Conservation (phyloP, 1,140 invertebrate species). For the Drosophila tsacasi region DNA sequence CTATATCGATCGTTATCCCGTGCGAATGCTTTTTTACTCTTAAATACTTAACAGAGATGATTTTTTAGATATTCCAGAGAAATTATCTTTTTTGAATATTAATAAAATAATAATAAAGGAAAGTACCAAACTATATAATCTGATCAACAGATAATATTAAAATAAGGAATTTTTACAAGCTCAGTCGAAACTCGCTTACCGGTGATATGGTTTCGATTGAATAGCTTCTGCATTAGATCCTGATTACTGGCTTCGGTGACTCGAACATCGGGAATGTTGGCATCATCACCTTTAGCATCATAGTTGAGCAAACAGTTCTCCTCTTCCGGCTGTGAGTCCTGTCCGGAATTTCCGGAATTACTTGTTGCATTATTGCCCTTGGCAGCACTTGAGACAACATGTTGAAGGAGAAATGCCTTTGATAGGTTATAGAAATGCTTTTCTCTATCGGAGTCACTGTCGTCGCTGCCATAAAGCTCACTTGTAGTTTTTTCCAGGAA, state of each 20-base stretch:
- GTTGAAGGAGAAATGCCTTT: conserved; percentile 68
- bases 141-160: conserved; percentile 26
- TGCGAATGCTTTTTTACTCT: neutral
- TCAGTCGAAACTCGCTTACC: conserved; percentile 76
- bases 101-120: conserved; percentile 13
- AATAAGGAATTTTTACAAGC: conserved; percentile 4
- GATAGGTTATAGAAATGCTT: conserved; percentile 60
- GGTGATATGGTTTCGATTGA: conserved; percentile 79
- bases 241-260: conserved; percentile 52
- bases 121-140: conserved; percentile 10
- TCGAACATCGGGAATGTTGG: conserved; percentile 65
- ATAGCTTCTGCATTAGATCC: conserved; percentile 80
- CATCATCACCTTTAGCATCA: conserved; percentile 14
- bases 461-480: conserved; percentile 62
- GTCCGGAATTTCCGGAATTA: conserved; percentile 8
- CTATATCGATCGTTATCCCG: neutral
- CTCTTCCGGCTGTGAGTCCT: conserved; percentile 67
- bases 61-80: conserved; percentile 4
- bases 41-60: neutral
- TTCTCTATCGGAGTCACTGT: conserved; percentile 63
- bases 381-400: conserved; percentile 53
- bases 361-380: conserved; percentile 17
- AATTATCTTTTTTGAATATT: neutral
- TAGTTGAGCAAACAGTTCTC: conserved; percentile 33
- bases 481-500: conserved; percentile 61